phyloP scores from a whole-genome alignment of 2,113 vertebrate species.

The Craseonycteris thonglongyai region DNA sequence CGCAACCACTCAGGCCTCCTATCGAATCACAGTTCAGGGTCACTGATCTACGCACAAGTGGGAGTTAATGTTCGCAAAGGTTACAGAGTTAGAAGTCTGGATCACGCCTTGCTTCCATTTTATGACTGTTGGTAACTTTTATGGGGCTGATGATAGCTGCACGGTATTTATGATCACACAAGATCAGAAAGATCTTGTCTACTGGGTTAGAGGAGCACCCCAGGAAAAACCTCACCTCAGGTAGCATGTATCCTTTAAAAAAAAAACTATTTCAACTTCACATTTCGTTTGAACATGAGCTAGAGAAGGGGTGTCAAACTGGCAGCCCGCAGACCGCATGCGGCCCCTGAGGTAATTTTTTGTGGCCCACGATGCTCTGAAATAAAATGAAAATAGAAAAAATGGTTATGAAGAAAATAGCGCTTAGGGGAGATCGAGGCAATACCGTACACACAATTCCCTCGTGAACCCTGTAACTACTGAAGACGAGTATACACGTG shows the following conservation, averaged over 20 bases:
- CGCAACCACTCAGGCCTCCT: not conserved
- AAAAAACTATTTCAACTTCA: not conserved
- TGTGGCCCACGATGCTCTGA: too few species aligned
- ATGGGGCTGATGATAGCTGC: not conserved
- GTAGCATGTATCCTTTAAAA: not conserved
- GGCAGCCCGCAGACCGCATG: too few species aligned
- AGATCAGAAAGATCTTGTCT: not conserved
- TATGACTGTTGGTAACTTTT: conserved; percentile 45
- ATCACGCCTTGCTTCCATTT: not conserved
- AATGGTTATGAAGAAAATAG: too few species aligned
- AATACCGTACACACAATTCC: too few species aligned
- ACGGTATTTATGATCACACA: not conserved
- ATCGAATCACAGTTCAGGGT: not conserved
- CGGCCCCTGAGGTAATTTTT: too few species aligned
- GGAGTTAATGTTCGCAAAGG: conserved; percentile 16
- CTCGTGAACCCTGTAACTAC: too few species aligned
- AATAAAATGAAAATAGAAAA: too few species aligned
- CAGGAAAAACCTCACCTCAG: not conserved
- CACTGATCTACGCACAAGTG: not conserved
- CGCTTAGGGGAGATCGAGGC: too few species aligned
- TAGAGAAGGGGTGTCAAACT: too few species aligned
- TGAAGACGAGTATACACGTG: too few species aligned
- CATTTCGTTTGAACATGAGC: not conserved
- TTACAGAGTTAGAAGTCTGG: conserved; percentile 16
- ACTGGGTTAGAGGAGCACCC: not conserved